Conservation (phyloP, 2,888 invertebrate species). For the Brachypterus glaber region DNA sequence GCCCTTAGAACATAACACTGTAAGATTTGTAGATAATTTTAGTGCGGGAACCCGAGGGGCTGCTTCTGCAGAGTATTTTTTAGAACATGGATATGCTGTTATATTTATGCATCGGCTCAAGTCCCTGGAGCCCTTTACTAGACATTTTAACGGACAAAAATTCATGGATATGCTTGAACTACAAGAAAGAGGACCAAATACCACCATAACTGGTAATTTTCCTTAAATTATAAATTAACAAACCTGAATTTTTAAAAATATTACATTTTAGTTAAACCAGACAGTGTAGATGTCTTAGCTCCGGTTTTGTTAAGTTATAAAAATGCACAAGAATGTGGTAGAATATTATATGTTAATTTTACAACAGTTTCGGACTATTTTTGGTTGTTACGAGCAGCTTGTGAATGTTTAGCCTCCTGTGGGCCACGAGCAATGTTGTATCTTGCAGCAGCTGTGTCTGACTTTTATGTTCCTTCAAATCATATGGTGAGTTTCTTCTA, state of each 20-base stretch:
- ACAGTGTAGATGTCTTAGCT: constrained; percentile 62
- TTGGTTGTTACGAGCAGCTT: constrained; percentile 76
- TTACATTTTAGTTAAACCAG: constrained; percentile 52
- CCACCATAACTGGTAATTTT: constrained; percentile 54
- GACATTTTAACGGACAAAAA: constrained; percentile 74
- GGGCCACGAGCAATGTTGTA: constrained; percentile 72
- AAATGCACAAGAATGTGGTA: constrained; percentile 63
- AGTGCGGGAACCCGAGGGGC: constrained; percentile 94
- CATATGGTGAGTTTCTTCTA: constrained; percentile 61
- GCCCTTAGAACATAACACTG: constrained; percentile 93
- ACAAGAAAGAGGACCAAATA: constrained; percentile 53
- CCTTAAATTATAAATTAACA: not conserved
- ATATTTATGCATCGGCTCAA: constrained; percentile 89
- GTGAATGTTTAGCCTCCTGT: constrained; percentile 62
- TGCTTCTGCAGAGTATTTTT: constrained; percentile 91
- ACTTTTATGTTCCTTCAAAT: constrained; percentile 92
- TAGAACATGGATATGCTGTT: constrained; percentile 78
- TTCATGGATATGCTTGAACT: constrained; percentile 71
- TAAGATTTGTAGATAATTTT: constrained; percentile 97
- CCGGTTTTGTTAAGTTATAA: constrained; percentile 69
- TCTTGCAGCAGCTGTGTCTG: constrained; percentile 96
- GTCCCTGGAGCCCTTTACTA: constrained; percentile 82
- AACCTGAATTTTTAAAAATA: constrained; percentile 9
- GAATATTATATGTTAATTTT: constrained; percentile 67
- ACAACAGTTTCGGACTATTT: constrained; percentile 87